Evolutionary conservation across 2,113 vertebrate species (phyloP).

Genomic region (Lepus europaeus): DNA sequence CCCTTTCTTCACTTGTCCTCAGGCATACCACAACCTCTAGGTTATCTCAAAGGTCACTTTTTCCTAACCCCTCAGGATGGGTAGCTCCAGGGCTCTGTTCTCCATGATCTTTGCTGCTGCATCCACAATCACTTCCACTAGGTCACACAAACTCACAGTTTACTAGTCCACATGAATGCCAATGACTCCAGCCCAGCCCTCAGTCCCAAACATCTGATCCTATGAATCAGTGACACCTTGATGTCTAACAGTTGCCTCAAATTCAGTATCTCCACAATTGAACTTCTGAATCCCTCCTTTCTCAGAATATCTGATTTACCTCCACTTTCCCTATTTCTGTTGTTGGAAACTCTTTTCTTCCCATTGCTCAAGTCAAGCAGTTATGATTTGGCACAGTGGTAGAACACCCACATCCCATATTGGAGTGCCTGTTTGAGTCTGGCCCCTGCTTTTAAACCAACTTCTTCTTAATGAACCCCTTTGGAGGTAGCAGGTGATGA

Average conservation of each 20-base stretch:
- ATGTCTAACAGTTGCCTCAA: not conserved
- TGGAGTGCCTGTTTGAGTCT: too few relatives aligned
- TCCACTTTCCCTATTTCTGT: not conserved
- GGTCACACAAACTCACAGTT: not conserved
- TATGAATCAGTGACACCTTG: not conserved
- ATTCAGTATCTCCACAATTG: not conserved
- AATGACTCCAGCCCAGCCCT: not conserved
- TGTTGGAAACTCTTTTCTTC: not conserved
- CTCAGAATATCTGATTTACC: not conserved
- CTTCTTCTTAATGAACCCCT: too few relatives aligned
- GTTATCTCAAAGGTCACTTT: not conserved
- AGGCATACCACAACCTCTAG: not conserved
- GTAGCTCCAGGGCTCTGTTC: not conserved
- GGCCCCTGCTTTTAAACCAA: too few relatives aligned
- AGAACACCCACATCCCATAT: too few relatives aligned
- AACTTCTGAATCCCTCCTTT: not conserved
- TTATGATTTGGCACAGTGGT: too few relatives aligned
- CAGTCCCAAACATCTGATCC: not conserved
- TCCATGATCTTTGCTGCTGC: not conserved
- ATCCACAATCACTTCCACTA: not conserved
- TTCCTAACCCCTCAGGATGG: not conserved
- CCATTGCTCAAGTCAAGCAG: not conserved
- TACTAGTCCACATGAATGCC: not conserved
- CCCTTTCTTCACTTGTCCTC: not conserved
- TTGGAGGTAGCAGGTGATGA: too few relatives aligned